A percentile compares a stretch with the other conserved stretches of the same genome.
These are phyloP conservation scores for Catonia carolina DNA, from an alignment of 2,888 invertebrate genomes.

Conservation along the genomic window DNA sequence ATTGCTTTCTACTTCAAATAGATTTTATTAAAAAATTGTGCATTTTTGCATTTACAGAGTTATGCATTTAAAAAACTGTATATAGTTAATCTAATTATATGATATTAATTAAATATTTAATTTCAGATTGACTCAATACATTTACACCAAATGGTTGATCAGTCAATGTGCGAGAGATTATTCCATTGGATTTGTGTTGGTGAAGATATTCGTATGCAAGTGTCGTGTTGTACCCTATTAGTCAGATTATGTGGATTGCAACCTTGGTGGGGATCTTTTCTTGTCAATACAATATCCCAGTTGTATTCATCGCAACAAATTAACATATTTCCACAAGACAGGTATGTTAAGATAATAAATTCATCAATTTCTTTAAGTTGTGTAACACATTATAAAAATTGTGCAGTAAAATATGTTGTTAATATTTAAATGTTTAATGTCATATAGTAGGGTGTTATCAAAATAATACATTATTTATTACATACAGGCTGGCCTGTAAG, in stretches of 20 bases:
- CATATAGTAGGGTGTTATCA: too few species aligned
- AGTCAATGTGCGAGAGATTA: constrained; percentile 52
- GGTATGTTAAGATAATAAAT: constrained; percentile 52
- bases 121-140: constrained; percentile 25
- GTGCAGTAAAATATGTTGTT: constrained; percentile 12
- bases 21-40: too few species aligned
- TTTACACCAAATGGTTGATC: constrained; percentile 43
- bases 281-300: constrained; percentile 72
- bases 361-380: too few species aligned
- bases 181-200: constrained; percentile 69
- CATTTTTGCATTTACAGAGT: too few species aligned
- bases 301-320: constrained; percentile 74
- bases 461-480: too few species aligned
- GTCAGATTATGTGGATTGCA: constrained; percentile 69
- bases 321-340: constrained; percentile 76
- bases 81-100: too few species aligned
- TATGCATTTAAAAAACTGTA: too few species aligned
- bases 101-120: too few species aligned
- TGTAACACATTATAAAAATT: constrained; percentile 1
- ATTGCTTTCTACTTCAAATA: too few species aligned
- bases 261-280: constrained; percentile 84
- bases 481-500: too few species aligned
- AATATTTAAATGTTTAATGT: too few species aligned
- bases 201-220: constrained; percentile 70
- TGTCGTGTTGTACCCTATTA: constrained; percentile 68